Evolutionary conservation across 2,113 vertebrate species (phyloP).

Genomic region (Anthoscopus minutus): DNA sequence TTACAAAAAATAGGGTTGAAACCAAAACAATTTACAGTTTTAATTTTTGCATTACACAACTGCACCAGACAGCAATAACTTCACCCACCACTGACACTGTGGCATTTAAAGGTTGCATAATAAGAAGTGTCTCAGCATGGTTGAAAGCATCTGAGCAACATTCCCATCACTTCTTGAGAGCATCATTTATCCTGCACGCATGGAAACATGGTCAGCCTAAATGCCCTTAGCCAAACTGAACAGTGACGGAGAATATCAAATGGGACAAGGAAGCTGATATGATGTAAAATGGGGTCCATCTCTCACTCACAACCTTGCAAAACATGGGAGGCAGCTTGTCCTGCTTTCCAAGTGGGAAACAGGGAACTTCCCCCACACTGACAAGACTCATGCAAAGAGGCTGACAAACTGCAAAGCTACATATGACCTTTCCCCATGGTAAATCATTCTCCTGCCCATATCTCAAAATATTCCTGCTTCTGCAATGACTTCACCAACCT

Average conservation of each 20-base stretch:
- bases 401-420: background rate
- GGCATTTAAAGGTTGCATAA: background rate
- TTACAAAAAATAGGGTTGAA: background rate
- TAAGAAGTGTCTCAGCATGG: background rate
- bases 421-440: background rate
- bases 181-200: background rate
- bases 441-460: accelerated
- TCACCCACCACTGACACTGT: background rate
- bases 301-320: background rate
- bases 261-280: background rate
- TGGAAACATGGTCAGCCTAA: background rate
- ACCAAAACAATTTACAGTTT: background rate
- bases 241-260: accelerated
- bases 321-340: background rate
- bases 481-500: background rate
- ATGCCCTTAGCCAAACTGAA: background rate
- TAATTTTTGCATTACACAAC: background rate
- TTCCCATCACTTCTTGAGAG: background rate
- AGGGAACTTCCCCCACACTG: background rate
- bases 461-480: background rate
- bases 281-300: background rate
- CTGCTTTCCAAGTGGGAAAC: background rate
- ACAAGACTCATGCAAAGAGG: background rate
- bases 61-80: background rate
- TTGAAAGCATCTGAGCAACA: background rate